Base-by-base conservation (phyloP, 2,113 vertebrate genomes). In the Pomatostomus ruficeps region DNA sequence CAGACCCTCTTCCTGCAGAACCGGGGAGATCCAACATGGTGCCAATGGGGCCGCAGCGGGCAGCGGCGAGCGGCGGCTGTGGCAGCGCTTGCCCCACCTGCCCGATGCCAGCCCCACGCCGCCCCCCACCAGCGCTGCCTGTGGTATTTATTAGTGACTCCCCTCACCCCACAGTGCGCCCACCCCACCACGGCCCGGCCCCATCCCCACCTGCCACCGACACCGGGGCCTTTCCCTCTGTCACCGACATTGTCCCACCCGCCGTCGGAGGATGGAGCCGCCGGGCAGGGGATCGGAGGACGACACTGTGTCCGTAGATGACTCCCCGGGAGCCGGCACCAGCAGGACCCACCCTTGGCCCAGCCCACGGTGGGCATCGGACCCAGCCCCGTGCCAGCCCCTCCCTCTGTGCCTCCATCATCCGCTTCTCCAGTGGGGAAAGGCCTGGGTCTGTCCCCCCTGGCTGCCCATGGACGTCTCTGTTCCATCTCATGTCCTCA, bases 111-210 rank as follows among this genome's bases (percentile, higher is more conserved):
- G 21, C 82, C 75, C 93, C 7, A 6, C 7, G 20, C 66, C 4
- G 12, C 63, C 63, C 40, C 73, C 90, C 72, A 54, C 68, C 85
- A 72, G 89, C 21, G 71, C 94, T 61, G 92, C 89, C 91, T 59
- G 65, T 82, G 76, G 43, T 91, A 92, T 96, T 96, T 91, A 96
- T 91, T 85, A 85, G 80, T 89, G 74, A 70, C 38, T 31, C 82
- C 77, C 76, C 65, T 10, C 0, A 1, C 73, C 70, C 71, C 68
- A 46, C 33, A 4, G 74, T 13, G 24, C 3, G 0, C 49, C 57
- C 31, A 3, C 36, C 81, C 65, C 59, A 6, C 21, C 70, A 7
- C 6, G 1, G 71, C 76, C 61, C 8, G 0, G 28, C 72, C 61
- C 59, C 46, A 3, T 16, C 68, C 49, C 25, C 12, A 2, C 68